Evolutionary conservation across 2,888 invertebrate species (phyloP).

Genomic region (Lasius platythorax): DNA sequence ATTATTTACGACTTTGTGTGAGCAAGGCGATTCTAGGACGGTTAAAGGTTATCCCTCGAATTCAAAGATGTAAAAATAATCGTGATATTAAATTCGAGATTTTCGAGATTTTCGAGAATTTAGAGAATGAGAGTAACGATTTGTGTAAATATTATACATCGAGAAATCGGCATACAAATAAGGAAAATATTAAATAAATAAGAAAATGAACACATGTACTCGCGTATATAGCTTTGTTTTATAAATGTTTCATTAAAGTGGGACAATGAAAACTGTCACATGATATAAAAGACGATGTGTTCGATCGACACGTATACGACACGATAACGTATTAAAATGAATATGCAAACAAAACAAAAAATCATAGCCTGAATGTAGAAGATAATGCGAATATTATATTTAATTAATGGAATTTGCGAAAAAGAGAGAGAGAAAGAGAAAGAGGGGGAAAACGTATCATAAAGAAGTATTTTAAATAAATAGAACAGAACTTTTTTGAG

Average conservation of each 20-base stretch:
- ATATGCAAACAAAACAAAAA: background rate
- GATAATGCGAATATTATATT: background rate
- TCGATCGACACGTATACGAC: conserved; percentile 3
- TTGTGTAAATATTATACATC: background rate
- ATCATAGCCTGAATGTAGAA: background rate
- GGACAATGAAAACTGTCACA: conserved; percentile 6
- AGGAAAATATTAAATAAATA: background rate
- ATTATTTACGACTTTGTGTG: conserved; percentile 67
- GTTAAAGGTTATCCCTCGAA: conserved; percentile 47
- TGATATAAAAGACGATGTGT: background rate
- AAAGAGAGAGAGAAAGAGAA: background rate
- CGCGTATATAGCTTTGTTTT: background rate
- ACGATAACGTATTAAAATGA: background rate
- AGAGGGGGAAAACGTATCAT: too few species aligned
- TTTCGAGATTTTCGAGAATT: background rate
- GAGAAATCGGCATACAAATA: background rate
- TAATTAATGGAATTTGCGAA: background rate
- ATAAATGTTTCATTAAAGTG: background rate
- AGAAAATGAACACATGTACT: background rate
- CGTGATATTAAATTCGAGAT: conserved; percentile 7
- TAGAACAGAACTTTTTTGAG: background rate
- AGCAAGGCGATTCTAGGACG: conserved; percentile 13
- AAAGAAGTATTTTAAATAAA: background rate
- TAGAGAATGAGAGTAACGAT: background rate
- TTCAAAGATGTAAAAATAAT: conserved; percentile 24